These are phyloP conservation scores for Athrips mouffetella DNA, from an alignment of 2,888 invertebrate species.

Conservation along the genomic window DNA sequence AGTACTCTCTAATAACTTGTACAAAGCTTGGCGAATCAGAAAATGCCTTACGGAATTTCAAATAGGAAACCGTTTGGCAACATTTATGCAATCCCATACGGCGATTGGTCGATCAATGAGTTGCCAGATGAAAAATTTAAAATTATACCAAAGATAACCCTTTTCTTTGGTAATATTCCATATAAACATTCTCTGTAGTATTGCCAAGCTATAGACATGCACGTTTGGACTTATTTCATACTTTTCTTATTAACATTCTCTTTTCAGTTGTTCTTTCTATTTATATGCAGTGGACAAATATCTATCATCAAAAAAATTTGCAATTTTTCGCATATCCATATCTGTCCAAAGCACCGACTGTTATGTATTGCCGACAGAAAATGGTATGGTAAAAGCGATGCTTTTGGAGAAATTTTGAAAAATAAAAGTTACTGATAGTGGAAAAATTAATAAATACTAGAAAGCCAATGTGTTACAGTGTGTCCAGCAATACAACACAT, in stretches of 20 bases:
- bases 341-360: constrained; percentile 40
- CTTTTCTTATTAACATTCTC: background rate
- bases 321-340: background rate
- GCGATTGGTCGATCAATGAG: background rate
- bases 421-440: constrained; percentile 24
- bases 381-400: constrained; percentile 56
- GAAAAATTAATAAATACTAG: constrained; percentile 35
- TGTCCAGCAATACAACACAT: constrained; percentile 63
- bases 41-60: constrained; percentile 2
- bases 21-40: constrained; percentile 1
- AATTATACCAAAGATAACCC: background rate
- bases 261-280: constrained; percentile 36
- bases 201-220: constrained; percentile 12
- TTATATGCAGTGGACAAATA: constrained; percentile 27
- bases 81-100: background rate
- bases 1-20: background rate
- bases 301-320: background rate
- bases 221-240: constrained; percentile 7
- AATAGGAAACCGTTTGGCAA: background rate
- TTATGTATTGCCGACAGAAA: constrained; percentile 70
- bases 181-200: constrained; percentile 6
- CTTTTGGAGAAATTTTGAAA: constrained; percentile 49
- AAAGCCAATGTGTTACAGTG: constrained; percentile 59
- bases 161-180: background rate
- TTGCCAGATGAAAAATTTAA: background rate